Base-by-base conservation (phyloP, 2,888 invertebrate genomes). In the Luperina nickerlii region DNA sequence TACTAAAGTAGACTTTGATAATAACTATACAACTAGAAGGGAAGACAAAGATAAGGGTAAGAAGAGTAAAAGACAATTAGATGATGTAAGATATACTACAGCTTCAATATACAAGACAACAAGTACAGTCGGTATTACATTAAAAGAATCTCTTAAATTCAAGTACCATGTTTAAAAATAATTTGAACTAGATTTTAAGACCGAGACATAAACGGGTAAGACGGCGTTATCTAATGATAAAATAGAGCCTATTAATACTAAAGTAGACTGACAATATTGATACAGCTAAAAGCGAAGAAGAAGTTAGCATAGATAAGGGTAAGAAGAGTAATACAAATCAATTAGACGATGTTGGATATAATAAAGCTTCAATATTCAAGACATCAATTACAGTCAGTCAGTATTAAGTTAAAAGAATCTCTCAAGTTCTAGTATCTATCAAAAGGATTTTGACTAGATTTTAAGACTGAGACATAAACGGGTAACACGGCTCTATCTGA, bases 381-480 rank as follows among this genome's bases (percentile, higher is more conserved):
- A 48, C 48, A 13, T 48, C 48, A 48, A 5, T 48, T 48, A 48
- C 48, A 48, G 48, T 48, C 48, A 48, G 48, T 48, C 48, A 4
- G 48, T 48, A 13, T 13, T 13, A 45, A 45, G 45, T 45, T 45
- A 45, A 45, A 45, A 45, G 45, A 45, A 45, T 45, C 45, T 45
- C 45, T 45, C 45, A 45, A 45, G 1, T 11, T 51, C 15, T 15
- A 54, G 8, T 54, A 8, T 2, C 51, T 51, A 5, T 51, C 18
- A 6, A 51, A 51, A 51, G 18, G 0, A 51, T 51, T 51, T 18
- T 18, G 18, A 18, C 18, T 51, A 51, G 51, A 51, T 51, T 18
- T 18, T 51, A 51, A 51, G 51, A 51, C 51, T 83, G 78, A 68
- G 76, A 76, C 83, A 48, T 15, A 38, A 38, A 70, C 48, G 42